Base-by-base conservation (phyloP, 2,797 vertebrate genomes). In the Pangasius macronema region DNA sequence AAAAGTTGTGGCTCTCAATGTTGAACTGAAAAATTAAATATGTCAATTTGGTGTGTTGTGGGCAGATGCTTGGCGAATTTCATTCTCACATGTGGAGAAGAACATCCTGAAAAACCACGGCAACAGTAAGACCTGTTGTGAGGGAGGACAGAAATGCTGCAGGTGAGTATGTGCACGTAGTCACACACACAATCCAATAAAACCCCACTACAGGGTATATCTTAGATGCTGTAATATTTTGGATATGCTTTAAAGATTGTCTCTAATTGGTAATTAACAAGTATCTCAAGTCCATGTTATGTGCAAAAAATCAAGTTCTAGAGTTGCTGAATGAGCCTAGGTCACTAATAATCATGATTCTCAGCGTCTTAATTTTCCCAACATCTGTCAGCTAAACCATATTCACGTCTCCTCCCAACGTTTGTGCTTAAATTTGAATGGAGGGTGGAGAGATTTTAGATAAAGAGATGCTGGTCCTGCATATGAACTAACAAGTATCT, bases 31-130 rank as follows among this genome's bases (percentile, higher is more conserved):
- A 82, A 75, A 42, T 42, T 18, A 13, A 63, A 83, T 4, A 18
- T 68, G 46, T 22, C 22, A 68, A 70, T n/a, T 46, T 27, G 33
- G 5, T 72, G 39, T 68, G 67, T 55, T 81, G 33, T 90, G 46
- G 24, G 7, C 90, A 95, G 93, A 97, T 86, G 87, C 57, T 75
- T 96, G 95, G 95, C 93, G 95, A 55, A 90, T 97, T n/a, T 97
- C 95, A 16, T 98, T 97, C 87, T 97, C 95, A 85, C 92, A 96
- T 18, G 85, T 95, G 87, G 96, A 97, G 93, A 97, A 97, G 89
- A 0, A 0, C 20, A 95, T 96, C 87, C n/a, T 97, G 77, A 93
- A 67, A 30, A 94, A 95, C 87, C 96, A 98, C 5, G 97, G 97
- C 51, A 89, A 93, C 0, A 24, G 84, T 16, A 97, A 97, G 93